A percentile compares a stretch with the other conserved stretches of the same genome.
Evolutionary conservation across 2,113 vertebrate genomes (phyloP).

Genomic region (Beaufortia kweichowensis): DNA sequence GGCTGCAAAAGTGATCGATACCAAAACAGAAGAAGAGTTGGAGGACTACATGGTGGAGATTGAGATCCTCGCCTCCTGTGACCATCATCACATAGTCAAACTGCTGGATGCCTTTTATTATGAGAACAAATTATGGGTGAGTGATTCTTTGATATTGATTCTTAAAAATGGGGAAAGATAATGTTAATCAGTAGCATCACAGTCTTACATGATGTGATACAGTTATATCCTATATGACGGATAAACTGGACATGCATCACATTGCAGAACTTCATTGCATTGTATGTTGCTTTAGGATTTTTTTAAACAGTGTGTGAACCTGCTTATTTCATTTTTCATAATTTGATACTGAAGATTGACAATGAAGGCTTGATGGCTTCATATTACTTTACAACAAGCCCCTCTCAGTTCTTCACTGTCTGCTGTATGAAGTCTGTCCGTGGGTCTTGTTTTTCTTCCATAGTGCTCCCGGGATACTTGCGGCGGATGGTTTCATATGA

Average conservation of each 20-base stretch:
- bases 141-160: conserved; percentile 59
- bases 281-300: neutral
- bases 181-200: neutral
- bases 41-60: conserved; percentile 99
- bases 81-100: conserved; percentile 95
- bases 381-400: neutral
- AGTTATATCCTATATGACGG: neutral
- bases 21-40: conserved; percentile 97
- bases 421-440: conserved; percentile 33
- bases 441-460: conserved; percentile 46
- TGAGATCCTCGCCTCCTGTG: conserved; percentile 95
- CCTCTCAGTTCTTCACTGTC: conserved; percentile 1
- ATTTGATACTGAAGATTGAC: neutral
- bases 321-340: neutral
- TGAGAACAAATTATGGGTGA: conserved; percentile 96
- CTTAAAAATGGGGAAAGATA: neutral
- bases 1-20: conserved; percentile 98
- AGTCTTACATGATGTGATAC: neutral
- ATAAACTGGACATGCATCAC: neutral
- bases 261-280: neutral
- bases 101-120: conserved; percentile 97
- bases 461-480: conserved; percentile 62
- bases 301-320: neutral
- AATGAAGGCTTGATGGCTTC: neutral
- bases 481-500: conserved; percentile 71